A percentile compares a stretch with the other conserved stretches of the same genome.
These are phyloP conservation scores for Falcunculus frontatus DNA, from an alignment of 2,113 vertebrate species.

Conservation along the genomic window DNA sequence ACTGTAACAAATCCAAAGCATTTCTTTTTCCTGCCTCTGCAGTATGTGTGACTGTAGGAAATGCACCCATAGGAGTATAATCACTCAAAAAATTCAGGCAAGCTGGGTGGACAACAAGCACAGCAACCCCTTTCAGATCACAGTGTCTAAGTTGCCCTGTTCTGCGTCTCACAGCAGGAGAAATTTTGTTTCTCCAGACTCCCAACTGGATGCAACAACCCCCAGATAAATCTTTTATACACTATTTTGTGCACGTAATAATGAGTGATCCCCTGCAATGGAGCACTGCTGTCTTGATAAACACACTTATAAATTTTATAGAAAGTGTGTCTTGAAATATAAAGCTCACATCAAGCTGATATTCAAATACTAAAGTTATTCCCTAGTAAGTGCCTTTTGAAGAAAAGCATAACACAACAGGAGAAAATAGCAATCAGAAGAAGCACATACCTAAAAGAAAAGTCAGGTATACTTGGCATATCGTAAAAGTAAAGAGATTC, in stretches of 20 bases:
- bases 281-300: slow-evolving; percentile 15
- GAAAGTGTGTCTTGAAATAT: neutral
- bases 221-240: slow-evolving; percentile 20
- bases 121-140: neutral
- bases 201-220: neutral
- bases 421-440: neutral
- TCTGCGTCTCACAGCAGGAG: neutral
- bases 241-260: neutral
- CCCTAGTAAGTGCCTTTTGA: neutral
- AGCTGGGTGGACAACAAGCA: neutral
- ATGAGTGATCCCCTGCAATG: neutral
- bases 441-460: neutral
- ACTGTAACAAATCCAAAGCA: neutral
- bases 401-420: neutral
- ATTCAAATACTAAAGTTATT: slow-evolving; percentile 1
- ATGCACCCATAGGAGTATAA: neutral
- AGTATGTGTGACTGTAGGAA: neutral
- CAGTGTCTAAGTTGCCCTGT: neutral
- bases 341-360: neutral
- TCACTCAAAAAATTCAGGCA: neutral
- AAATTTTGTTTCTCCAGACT: slow-evolving; percentile 24
- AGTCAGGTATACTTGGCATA: neutral
- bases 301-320: slow-evolving; percentile 11
- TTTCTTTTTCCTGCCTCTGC: neutral
- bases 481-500: neutral